Base-by-base conservation (phyloP, 2,888 invertebrate genomes). In the Pantelozetes paolii region DNA sequence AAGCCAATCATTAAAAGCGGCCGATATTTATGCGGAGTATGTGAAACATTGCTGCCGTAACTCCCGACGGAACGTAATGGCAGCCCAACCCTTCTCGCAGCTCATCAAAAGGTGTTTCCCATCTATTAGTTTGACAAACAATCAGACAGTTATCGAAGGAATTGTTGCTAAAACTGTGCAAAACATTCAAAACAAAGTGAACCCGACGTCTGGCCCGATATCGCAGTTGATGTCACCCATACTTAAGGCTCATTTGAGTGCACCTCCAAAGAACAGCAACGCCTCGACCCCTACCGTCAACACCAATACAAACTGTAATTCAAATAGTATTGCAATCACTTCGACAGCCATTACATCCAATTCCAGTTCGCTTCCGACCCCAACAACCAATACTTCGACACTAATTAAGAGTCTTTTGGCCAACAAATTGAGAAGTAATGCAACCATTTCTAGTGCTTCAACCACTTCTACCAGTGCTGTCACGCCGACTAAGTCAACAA, bases 391-490 rank as follows among this genome's bases (percentile, higher is more conserved):
- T 71, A 88, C 88, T 81, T 90, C 92, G 72, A 91, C 92, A 76
- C 86, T 94, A 79, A 94, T 95, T 82, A 95, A 95, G 84, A 94
- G 92, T 84, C 87, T 96, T 78, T 85, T 96, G 83, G 95, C 95
- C 80, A 93, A 91, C 84, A 96, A 95, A 89, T 93, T 94, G 86
- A 74, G 77, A 75, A 76, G 76, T 74, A 77, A 78, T 74, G 70
- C 45, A 23, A 67, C 28, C 32, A 32, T 32, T 20, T 45, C 59
- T 6, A 64, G 8, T 30, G 28, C 30, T 57, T 48, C n/a, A 5
- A 57, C 9, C 8, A 28, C 28, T 18, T 3, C 20, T 42, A 42
- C 30, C 67, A 69, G 30, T 26, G 40, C 42, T n/a, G 42, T 6
- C 71, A 54, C 45, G 11, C 1, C 62, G 1, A 36, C 54, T 18